These are phyloP conservation scores for Perca flavescens DNA, from an alignment of 2,113 vertebrate genomes.

Conservation along the genomic window DNA sequence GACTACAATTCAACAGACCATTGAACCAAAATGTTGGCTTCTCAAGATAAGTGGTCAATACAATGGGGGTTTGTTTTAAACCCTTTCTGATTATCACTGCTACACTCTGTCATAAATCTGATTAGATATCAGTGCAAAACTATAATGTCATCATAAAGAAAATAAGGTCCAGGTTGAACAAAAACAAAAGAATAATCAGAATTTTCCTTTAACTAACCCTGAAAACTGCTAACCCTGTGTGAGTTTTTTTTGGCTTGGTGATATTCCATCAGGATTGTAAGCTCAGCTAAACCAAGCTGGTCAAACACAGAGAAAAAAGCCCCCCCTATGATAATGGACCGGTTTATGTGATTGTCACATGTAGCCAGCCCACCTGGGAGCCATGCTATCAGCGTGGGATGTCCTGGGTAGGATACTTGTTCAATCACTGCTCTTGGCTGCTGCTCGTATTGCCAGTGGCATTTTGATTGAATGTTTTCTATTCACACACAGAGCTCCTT, in stretches of 20 bases:
- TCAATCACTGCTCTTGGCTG: conserved; percentile 54
- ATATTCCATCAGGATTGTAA: background rate
- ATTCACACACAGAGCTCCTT: conserved; percentile 51
- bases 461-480: conserved; percentile 76
- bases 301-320: background rate
- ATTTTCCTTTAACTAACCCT: background rate
- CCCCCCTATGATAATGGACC: conserved; percentile 9
- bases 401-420: conserved; percentile 58
- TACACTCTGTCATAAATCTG: background rate
- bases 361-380: conserved; percentile 44
- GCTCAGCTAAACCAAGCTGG: conserved; percentile 21
- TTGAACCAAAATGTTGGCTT: too few relatives aligned
- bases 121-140: background rate
- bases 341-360: conserved; percentile 49
- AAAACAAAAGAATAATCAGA: background rate
- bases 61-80: background rate
- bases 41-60: too few relatives aligned
- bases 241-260: background rate
- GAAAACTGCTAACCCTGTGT: background rate
- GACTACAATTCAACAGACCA: too few relatives aligned
- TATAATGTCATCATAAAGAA: background rate
- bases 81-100: background rate
- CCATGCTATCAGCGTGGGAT: conserved; percentile 31
- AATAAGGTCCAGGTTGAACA: background rate
- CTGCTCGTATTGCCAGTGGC: conserved; percentile 45